Evolutionary conservation across 2,797 vertebrate genomes (phyloP), one percentile per base, ranked within the genome.

Genomic region (Percopsis omiscomaycus): DNA sequence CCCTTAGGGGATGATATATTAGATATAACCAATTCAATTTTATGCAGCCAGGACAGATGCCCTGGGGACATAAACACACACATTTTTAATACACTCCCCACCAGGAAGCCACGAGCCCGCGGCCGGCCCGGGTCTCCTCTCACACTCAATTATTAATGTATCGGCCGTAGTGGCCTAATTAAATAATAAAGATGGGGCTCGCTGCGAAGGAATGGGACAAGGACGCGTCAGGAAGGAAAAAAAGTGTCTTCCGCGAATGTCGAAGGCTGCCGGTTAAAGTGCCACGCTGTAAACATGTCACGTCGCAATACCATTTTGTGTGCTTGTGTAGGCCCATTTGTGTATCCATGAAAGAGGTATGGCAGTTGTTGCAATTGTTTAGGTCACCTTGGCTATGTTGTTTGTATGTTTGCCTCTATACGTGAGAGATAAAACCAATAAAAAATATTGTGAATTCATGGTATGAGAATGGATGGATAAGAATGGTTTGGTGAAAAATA

Each of bases 41-140:
- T 92, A 92, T 92, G 91, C 92, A 92, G 90, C 88, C 85, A 90
- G 86, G 88, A 90, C 91, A 92, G 90, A 92, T 86, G 82, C 90
- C 90, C 91, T 75, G 78, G 91, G 90, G 92, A 92, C 90, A 88
- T 91, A 90, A 92, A 92, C 91, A 92, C 91, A 91, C 91, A 92
- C 92, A 91, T 93, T 93, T 93, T 93, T 93, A 93, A 93, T 93
- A 92, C 91, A 92, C 91, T 93, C 89, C 85, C 89, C 91, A 89
- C 90, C 90, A 90, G 90, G 91, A 91, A 89, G 86, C 88, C 88
- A 89, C 81, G 80, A 86, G 88, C 90, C 88, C 79, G 83, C 83
- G 86, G 89, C 88, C 82, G 83, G 86, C 84, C 86, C 44, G 83
- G 85, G 88, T 91, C 89, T 91, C 91, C 83, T 87, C 91, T 92